Evolutionary conservation across 2,113 vertebrate species (phyloP), one percentile per base, ranked within the genome.

Genomic region (Rhodinocichla rosea): DNA sequence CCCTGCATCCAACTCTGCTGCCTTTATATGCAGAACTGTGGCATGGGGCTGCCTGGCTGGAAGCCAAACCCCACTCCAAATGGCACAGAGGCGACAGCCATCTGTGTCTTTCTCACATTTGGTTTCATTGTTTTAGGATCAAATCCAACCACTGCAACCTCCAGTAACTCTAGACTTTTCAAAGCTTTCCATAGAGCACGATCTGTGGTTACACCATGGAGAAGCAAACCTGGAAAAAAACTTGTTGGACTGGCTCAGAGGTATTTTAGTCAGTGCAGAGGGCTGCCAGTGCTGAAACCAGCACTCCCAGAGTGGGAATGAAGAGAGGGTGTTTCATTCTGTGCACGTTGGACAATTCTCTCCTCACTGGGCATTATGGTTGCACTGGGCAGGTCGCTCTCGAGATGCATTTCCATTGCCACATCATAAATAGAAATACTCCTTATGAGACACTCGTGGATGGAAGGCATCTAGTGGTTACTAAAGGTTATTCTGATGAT

Each of bases 81-180:
- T 77, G 81, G 94, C 95, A 92, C 86, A 73, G 84, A 92, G 91
- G 89, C 7, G 24, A 91, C 94, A 91, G 92, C 89, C 96, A 94
- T 94, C 94, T 93, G 89, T 83, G 95, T 77, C 96, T 80, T 87
- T 95, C 92, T 92, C 95, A 89, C 84, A 15, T 94, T 97, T 19
- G 1, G 57, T 83, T 96, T 96, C 87, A 93, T 94, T 96, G 90
- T 94, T 96, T 96, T 96, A 96, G 96, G 96, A 93, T 73, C 84
- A 73, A 92, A 94, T 95, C 96, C 96, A 97, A 92, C 75, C 12
- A 0, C 87, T 92, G 94, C 84, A 91, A 91, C 91, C 94, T 96
- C 47, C 69, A 91, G 96, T 96, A 96, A 96, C 89, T 94, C 75
- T 76, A 96, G 74, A 94, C 94, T 89, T 94, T 12, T 14, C 71